phyloP scores from a whole-genome alignment of 2,888 invertebrate genomes.

The Orchesella flavescens region DNA sequence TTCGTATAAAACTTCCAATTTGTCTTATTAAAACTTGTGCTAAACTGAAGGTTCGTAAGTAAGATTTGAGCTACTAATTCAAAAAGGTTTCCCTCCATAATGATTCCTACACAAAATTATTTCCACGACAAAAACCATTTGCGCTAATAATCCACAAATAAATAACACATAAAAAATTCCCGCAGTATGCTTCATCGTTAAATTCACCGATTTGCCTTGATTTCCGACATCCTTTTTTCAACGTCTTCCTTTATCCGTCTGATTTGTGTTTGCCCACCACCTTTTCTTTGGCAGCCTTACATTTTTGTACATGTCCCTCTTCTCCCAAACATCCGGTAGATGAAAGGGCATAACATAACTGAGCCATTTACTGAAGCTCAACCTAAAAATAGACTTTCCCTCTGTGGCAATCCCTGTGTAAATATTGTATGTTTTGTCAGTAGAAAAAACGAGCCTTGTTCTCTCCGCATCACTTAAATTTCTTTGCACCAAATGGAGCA shows the following conservation, averaged over 20 bases:
- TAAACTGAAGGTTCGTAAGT: no score
- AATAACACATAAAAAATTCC: slow-evolving; percentile 48
- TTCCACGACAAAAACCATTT: neutral
- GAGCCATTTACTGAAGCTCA: slow-evolving; percentile 36
- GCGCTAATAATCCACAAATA: neutral
- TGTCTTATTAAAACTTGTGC: no score
- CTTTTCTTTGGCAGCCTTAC: slow-evolving; percentile 54
- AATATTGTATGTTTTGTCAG: slow-evolving; percentile 48
- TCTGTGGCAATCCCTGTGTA: slow-evolving; percentile 24
- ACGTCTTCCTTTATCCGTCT: slow-evolving; percentile 35
- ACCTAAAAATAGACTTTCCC: slow-evolving; percentile 33
- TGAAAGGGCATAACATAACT: slow-evolving; percentile 25
- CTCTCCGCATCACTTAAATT: slow-evolving; percentile 49
- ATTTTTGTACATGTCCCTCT: slow-evolving; percentile 44
- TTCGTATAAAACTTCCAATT: no score
- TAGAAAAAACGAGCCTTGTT: slow-evolving; percentile 21
- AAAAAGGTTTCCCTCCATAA: no score
- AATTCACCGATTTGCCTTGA: slow-evolving; percentile 1
- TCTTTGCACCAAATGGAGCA: slow-evolving; percentile 25
- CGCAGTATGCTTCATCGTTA: slow-evolving; percentile 50
- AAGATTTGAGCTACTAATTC: no score
- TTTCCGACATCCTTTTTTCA: no score
- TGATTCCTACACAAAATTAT: no score
- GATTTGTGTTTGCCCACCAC: slow-evolving; percentile 58
- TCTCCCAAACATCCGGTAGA: slow-evolving; percentile 38